Evolutionary conservation across 1,140 invertebrate species (phyloP), one percentile per base, ranked within the genome.

Genomic region (Epicauta chinensis): DNA sequence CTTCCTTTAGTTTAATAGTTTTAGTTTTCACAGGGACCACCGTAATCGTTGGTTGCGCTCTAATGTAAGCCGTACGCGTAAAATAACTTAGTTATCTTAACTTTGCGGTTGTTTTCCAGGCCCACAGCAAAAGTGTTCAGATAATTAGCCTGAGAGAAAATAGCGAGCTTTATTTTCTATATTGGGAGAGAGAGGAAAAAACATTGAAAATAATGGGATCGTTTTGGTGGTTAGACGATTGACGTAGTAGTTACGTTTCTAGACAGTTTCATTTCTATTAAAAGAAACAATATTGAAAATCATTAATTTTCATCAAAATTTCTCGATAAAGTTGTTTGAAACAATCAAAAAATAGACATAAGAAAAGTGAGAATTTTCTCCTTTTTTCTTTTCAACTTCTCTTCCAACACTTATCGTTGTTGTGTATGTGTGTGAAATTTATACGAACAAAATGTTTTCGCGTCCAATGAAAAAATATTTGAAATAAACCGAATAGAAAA

Each of bases 271-370:
- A n/a, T n/a, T n/a, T n/a, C n/a, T n/a, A n/a, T n/a, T n/a, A n/a
- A n/a, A n/a, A n/a, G n/a, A n/a, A n/a, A n/a, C n/a, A 32, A 29
- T 30, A 15, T 30, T 29, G 42, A 30, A 45, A 45, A 11, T 31
- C 32, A 46, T 46, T 46, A 46, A 46, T 46, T 36, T 46, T 35
- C 34, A 46, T 46, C 44, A 46, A 46, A 46, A 32, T 31, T 46
- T 46, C 10, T n/a, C 31, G 44, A 46, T 46, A 35, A 34, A 30
- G 29, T 45, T 45, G 30, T 7, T 23, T 23, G 7, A 23, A 5
- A 1, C 23, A 23, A 23, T 23, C 23, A 7, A 23, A 23, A 23
- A 7, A 23, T n/a, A 23, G 17, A 23, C 17, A 4, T 7, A 7
- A 23, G 7, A 23, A 23, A 23, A 23, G 2, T 23, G 1, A 5